phyloP scores from a whole-genome alignment of 2,888 invertebrate species.

The Callosobruchus maculatus region DNA sequence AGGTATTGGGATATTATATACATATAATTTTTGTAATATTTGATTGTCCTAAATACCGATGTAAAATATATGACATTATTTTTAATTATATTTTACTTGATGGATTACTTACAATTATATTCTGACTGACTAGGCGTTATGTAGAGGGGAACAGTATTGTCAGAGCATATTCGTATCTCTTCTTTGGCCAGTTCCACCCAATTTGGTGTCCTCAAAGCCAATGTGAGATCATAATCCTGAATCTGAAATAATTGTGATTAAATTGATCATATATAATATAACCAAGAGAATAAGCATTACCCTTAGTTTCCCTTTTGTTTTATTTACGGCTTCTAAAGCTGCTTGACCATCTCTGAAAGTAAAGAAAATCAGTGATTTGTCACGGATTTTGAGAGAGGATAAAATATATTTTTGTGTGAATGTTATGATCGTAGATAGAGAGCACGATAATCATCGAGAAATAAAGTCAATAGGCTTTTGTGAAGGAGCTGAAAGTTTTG shows the following conservation, averaged over 20 bases:
- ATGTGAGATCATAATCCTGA: slow-evolving; percentile 62
- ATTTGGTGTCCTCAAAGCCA: slow-evolving; percentile 77
- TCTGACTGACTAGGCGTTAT: slow-evolving; percentile 40
- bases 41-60: too few species aligned
- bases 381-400: too few species aligned
- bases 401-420: too few species aligned
- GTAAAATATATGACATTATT: too few species aligned
- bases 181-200: slow-evolving; percentile 81
- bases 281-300: slow-evolving; percentile 9
- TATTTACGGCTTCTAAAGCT: slow-evolving; percentile 67
- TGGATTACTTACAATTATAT: slow-evolving; percentile 44
- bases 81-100: not conserved
- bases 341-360: slow-evolving; percentile 72
- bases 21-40: too few species aligned
- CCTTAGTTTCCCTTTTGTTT: slow-evolving; percentile 31
- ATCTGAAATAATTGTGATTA: slow-evolving; percentile 51
- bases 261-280: not conserved
- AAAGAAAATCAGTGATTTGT: not conserved
- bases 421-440: too few species aligned
- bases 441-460: too few species aligned
- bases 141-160: slow-evolving; percentile 77
- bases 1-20: too few species aligned
- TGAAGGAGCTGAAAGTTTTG: too few species aligned
- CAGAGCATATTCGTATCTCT: slow-evolving; percentile 80
- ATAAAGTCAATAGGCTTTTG: too few species aligned